Conservation (phyloP, 2,888 invertebrate genomes). For the Adelognathus sp. region DNA sequence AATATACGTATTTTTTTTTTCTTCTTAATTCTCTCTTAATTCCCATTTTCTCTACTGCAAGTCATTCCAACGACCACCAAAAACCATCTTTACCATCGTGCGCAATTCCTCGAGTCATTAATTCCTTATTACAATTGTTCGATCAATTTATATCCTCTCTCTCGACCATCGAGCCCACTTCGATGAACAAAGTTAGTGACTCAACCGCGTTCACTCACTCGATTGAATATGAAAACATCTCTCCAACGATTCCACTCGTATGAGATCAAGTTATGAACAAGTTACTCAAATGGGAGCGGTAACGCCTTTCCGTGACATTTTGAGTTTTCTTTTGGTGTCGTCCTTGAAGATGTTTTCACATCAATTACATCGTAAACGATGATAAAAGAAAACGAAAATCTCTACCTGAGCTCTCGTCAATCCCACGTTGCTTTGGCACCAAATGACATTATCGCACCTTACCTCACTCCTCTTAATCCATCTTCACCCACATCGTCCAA, state of each 20-base stretch:
- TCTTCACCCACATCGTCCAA: background rate
- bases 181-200: background rate
- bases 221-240: too few relatives aligned
- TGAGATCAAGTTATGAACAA: too few relatives aligned
- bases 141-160: background rate
- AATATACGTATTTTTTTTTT: slow-evolving; percentile 3
- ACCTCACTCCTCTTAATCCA: background rate
- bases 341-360: too few relatives aligned
- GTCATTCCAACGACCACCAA: slow-evolving; percentile 18
- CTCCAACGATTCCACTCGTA: too few relatives aligned
- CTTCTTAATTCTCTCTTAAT: background rate
- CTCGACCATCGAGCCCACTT: background rate
- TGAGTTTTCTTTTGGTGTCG: too few relatives aligned
- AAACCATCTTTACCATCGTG: slow-evolving; percentile 57
- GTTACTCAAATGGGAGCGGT: too few relatives aligned
- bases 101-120: slow-evolving; percentile 60
- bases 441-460: background rate
- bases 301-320: too few relatives aligned
- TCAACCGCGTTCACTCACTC: too few relatives aligned
- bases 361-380: background rate
- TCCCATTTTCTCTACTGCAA: background rate
- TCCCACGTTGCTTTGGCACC: slow-evolving; percentile 60
- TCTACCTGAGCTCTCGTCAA: slow-evolving; percentile 59
- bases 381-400: background rate
- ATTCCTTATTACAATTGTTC: slow-evolving; percentile 53